Conservation (phyloP, 2,888 invertebrate species). For the Abrostola triplasia region DNA sequence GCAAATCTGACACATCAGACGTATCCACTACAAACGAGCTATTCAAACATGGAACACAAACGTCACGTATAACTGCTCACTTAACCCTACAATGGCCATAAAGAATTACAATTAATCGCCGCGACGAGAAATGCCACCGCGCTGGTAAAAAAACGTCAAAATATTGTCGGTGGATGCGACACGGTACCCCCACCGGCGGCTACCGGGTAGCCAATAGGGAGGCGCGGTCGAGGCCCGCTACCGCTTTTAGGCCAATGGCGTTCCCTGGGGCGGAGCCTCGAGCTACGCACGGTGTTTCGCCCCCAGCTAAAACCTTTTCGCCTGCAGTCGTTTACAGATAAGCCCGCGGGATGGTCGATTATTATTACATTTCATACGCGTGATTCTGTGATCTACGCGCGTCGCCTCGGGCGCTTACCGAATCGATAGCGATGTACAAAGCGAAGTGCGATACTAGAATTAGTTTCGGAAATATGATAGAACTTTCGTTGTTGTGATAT, state of each 20-base stretch:
- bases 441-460: slow-evolving; percentile 66
- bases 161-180: slow-evolving; percentile 79
- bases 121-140: slow-evolving; percentile 85
- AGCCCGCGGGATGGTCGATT: slow-evolving; percentile 88
- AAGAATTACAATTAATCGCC: slow-evolving; percentile 87
- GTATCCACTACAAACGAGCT: slow-evolving; percentile 65
- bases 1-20: slow-evolving; percentile 68
- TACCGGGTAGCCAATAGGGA: slow-evolving; percentile 80
- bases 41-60: slow-evolving; percentile 76
- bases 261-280: slow-evolving; percentile 84
- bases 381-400: slow-evolving; percentile 81
- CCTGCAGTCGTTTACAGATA: slow-evolving; percentile 88
- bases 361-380: slow-evolving; percentile 85
- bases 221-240: slow-evolving; percentile 72
- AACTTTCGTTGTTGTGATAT: slow-evolving; percentile 74
- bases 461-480: slow-evolving; percentile 59
- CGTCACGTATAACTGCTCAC: slow-evolving; percentile 82
- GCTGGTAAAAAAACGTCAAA: slow-evolving; percentile 84
- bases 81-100: slow-evolving; percentile 87
- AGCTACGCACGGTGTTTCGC: slow-evolving; percentile 85
- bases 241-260: slow-evolving; percentile 82
- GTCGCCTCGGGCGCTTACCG: slow-evolving; percentile 77
- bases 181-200: slow-evolving; percentile 76
- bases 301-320: slow-evolving; percentile 88
- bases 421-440: slow-evolving; percentile 82